Evolutionary conservation across 1,140 invertebrate species (phyloP).

Genomic region (Apis mellifera): DNA sequence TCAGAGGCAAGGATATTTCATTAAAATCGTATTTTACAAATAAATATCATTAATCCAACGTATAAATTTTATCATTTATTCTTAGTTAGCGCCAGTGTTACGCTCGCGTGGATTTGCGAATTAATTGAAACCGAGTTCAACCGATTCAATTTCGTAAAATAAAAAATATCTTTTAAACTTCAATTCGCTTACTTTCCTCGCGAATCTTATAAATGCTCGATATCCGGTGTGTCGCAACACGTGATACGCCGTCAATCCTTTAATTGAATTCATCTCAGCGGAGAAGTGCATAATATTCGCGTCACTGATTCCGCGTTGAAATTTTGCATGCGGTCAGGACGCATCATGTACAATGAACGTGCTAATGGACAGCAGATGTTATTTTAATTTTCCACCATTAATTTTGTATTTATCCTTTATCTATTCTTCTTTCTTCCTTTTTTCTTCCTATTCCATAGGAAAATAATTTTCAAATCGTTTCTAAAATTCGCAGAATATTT

Average conservation of each 20-base stretch:
- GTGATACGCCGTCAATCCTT: background rate
- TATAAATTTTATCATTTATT: too few species aligned
- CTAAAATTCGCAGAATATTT: too few species aligned
- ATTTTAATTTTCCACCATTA: too few species aligned
- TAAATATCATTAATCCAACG: too few species aligned
- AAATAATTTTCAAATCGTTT: too few species aligned
- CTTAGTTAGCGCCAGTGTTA: too few species aligned
- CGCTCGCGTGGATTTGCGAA: too few species aligned
- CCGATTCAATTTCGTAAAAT: too few species aligned
- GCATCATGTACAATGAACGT: background rate
- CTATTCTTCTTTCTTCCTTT: background rate
- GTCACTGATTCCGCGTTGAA: background rate
- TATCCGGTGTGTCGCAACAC: background rate
- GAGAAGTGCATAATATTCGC: background rate
- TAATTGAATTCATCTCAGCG: background rate
- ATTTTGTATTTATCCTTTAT: too few species aligned
- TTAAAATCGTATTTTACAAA: too few species aligned
- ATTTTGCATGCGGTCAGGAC: background rate
- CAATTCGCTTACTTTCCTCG: background rate
- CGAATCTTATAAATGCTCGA: background rate
- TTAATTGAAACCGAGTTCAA: too few species aligned
- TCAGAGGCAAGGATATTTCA: too few species aligned
- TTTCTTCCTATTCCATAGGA: background rate
- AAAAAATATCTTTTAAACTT: background rate
- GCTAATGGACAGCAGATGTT: background rate